Percentiles rank a stretch among this genome's conserved stretches.
Evolutionary conservation across 2,113 vertebrate species (phyloP).

Genomic region (Numenius arquata): DNA sequence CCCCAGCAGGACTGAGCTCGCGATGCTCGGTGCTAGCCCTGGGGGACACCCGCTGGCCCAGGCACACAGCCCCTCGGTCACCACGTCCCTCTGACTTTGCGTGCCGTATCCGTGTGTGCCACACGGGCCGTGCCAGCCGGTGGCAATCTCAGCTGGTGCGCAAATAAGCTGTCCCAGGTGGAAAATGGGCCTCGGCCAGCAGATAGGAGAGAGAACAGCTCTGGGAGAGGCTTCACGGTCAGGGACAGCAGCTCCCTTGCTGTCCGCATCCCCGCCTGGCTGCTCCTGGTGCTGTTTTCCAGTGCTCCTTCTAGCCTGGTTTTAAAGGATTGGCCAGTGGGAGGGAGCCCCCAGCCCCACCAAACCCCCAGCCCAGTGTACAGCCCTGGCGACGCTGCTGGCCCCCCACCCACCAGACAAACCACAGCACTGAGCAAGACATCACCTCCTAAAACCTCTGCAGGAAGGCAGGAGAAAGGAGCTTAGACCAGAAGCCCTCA

Average conservation of each 20-base stretch:
- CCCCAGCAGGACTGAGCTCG: neutral
- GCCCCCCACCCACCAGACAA: neutral
- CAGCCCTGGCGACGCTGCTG: fast-evolving
- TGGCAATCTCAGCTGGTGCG: neutral
- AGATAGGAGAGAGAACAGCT: neutral
- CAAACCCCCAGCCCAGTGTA: neutral
- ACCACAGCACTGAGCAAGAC: neutral
- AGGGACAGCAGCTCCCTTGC: neutral
- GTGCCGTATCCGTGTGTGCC: neutral
- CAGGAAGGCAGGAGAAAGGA: neutral
- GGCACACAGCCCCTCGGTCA: neutral
- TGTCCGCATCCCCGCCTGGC: neutral
- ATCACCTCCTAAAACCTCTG: neutral
- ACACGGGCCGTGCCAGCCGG: neutral
- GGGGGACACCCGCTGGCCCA: fast-evolving
- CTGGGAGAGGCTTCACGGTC: neutral
- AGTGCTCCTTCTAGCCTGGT: neutral
- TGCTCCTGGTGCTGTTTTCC: neutral
- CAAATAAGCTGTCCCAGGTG: neutral
- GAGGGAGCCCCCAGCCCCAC: neutral
- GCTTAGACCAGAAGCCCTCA: neutral
- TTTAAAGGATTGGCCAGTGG: neutral
- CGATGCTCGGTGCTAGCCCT: neutral
- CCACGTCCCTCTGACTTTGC: neutral
- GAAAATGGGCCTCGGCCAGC: neutral